These are phyloP conservation scores for Gasterosteus aculeatus DNA, from an alignment of 2,113 vertebrate species.

Conservation along the genomic window DNA sequence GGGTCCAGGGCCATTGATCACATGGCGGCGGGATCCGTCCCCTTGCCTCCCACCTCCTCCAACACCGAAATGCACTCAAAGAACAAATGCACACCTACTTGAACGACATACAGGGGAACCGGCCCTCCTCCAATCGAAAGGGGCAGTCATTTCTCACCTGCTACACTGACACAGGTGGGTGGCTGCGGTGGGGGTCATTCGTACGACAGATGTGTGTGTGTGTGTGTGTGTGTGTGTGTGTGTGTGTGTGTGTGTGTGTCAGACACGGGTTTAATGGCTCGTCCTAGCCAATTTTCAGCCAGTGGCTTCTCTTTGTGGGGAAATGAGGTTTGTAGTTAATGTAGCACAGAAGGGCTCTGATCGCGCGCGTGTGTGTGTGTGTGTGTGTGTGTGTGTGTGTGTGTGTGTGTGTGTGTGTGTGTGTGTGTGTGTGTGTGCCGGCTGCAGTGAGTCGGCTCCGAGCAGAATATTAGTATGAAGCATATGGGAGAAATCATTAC, in stretches of 20 bases:
- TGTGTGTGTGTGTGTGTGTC: slow-evolving; percentile 44
- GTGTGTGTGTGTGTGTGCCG: slow-evolving; percentile 34
- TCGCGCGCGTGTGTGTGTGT: slow-evolving; percentile 20
- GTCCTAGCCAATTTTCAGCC: slow-evolving; percentile 77
- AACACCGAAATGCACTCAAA: too few relatives aligned
- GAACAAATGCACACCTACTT: not conserved
- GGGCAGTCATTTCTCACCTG: slow-evolving; percentile 60
- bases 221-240: too few relatives aligned
- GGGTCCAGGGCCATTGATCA: slow-evolving; percentile 52
- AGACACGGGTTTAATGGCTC: slow-evolving; percentile 77
- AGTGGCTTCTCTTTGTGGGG: slow-evolving; percentile 73
- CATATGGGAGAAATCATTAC: slow-evolving; percentile 75
- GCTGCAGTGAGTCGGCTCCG: slow-evolving; percentile 57
- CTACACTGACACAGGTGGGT: slow-evolving; percentile 57
- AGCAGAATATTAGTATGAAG: slow-evolving; percentile 72
- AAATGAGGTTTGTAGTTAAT: slow-evolving; percentile 80
- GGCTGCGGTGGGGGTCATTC: slow-evolving; percentile 39
- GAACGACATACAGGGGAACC: not conserved
- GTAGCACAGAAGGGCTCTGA: slow-evolving; percentile 73
- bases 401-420: too few relatives aligned
- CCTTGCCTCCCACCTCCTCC: not conserved
- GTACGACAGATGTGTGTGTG: slow-evolving; percentile 30
- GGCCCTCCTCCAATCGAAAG: slow-evolving; percentile 44
- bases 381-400: slow-evolving; percentile 22
- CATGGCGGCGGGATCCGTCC: slow-evolving; percentile 29